These are phyloP conservation scores for Chlorodrepanis virens DNA, from an alignment of 2,113 vertebrate genomes.

Conservation along the genomic window DNA sequence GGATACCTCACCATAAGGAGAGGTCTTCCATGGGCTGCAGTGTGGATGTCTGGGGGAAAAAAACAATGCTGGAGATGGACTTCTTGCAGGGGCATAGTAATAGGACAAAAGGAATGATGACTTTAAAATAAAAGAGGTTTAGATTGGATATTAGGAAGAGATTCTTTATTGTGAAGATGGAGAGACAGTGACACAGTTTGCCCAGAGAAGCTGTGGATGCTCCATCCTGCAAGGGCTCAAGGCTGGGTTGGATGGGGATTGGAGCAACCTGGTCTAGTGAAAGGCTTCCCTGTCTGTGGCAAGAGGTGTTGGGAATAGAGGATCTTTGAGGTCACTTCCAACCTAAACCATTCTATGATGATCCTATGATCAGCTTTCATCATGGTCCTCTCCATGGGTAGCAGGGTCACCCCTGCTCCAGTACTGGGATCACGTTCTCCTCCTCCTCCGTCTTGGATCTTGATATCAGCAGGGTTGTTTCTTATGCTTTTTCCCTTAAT, in stretches of 20 bases:
- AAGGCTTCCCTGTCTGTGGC: not conserved
- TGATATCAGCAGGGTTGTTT: accelerated
- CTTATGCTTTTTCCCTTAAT: not conserved
- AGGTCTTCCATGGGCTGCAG: not conserved
- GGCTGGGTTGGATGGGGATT: not conserved
- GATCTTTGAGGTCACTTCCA: not conserved
- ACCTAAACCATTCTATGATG: not conserved
- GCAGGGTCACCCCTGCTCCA: not conserved
- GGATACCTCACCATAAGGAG: not conserved
- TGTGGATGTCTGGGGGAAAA: not conserved
- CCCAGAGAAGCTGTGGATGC: not conserved
- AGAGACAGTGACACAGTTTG: not conserved
- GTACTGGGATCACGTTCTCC: not conserved
- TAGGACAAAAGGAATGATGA: not conserved
- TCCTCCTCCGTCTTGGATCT: not conserved
- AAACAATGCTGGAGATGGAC: accelerated
- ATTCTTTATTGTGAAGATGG: not conserved
- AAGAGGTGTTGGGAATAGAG: not conserved
- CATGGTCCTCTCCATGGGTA: not conserved
- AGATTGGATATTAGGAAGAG: not conserved
- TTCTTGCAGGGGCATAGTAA: not conserved
- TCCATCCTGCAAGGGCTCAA: not conserved
- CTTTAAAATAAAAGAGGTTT: not conserved
- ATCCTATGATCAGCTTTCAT: not conserved
- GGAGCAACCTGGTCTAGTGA: not conserved